Percentiles rank a stretch among this genome's conserved stretches.
phyloP scores from a whole-genome alignment of 2,888 invertebrate genomes.

The Noctua pronuba region DNA sequence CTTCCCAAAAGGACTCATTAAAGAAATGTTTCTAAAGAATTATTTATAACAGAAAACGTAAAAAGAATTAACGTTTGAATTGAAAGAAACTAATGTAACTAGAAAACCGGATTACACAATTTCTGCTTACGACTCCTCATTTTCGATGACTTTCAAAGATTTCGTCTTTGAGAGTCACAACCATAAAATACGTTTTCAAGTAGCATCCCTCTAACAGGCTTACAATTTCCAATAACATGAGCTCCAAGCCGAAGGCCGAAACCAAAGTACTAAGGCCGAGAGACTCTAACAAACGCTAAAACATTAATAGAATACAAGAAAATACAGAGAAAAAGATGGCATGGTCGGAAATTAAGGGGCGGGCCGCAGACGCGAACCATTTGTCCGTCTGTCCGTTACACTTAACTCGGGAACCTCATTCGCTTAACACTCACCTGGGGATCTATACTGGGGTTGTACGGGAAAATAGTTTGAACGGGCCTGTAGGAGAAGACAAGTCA shows the following conservation, averaged over 20 bases:
- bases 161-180: neutral
- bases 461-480: conserved; percentile 19
- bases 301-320: conserved; percentile 66
- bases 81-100: neutral
- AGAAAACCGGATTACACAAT: neutral
- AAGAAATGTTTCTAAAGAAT: neutral
- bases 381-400: conserved; percentile 78
- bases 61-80: neutral
- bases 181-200: conserved; percentile 36
- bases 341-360: conserved; percentile 65
- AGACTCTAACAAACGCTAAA: conserved; percentile 58
- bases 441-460: conserved; percentile 65
- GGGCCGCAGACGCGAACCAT: conserved; percentile 70
- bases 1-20: neutral
- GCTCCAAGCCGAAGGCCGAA: conserved; percentile 15
- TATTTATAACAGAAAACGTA: neutral
- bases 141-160: neutral
- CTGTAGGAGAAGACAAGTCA: neutral
- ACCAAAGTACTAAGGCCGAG: conserved; percentile 22
- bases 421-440: conserved; percentile 81
- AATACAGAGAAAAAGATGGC: conserved; percentile 51
- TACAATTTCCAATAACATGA: conserved; percentile 50
- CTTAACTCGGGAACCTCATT: conserved; percentile 77
- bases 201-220: conserved; percentile 23
- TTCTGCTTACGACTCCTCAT: neutral